Conservation (phyloP, 2,888 invertebrate species). For the Idaea straminata region DNA sequence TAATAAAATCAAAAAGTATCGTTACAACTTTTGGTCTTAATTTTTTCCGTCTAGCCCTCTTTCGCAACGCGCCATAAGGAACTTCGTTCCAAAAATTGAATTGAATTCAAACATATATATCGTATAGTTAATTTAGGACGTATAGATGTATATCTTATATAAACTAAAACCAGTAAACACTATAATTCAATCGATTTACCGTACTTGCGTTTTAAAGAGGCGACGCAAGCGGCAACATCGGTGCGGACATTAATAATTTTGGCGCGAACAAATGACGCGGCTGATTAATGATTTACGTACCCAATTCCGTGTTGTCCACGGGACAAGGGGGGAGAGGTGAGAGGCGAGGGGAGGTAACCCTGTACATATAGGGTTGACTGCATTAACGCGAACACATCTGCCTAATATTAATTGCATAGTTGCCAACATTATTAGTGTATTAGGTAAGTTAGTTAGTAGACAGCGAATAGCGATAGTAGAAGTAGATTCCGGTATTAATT, state of each 20-base stretch:
- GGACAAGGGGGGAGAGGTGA: conserved; percentile 16
- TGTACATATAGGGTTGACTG: conserved; percentile 25
- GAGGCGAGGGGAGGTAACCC: conserved; percentile 3
- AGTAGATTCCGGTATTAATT: not conserved
- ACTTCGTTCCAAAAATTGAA: no score
- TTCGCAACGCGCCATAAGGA: no score
- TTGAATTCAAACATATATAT: no score
- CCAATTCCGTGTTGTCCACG: conserved; percentile 65
- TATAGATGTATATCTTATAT: not conserved
- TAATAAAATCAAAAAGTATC: no score
- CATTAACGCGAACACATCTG: conserved; percentile 24
- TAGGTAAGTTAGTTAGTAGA: not conserved
- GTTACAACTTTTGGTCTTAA: no score
- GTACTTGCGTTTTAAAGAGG: conserved; percentile 68
- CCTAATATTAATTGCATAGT: conserved; percentile 1
- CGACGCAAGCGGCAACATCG: conserved; percentile 51
- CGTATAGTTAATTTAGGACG: no score
- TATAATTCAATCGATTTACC: conserved; percentile 24
- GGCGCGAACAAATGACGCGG: conserved; percentile 74
- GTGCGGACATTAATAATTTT: conserved; percentile 72
- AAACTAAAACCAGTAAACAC: conserved; percentile 36
- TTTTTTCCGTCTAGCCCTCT: no score
- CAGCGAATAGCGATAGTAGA: not conserved
- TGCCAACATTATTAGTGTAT: conserved; percentile 1
- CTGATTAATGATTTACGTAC: conserved; percentile 77